Evolutionary conservation across 1,140 invertebrate species (phyloP), one percentile per base, ranked within the genome.

Genomic region (Armadillidium nasatum): DNA sequence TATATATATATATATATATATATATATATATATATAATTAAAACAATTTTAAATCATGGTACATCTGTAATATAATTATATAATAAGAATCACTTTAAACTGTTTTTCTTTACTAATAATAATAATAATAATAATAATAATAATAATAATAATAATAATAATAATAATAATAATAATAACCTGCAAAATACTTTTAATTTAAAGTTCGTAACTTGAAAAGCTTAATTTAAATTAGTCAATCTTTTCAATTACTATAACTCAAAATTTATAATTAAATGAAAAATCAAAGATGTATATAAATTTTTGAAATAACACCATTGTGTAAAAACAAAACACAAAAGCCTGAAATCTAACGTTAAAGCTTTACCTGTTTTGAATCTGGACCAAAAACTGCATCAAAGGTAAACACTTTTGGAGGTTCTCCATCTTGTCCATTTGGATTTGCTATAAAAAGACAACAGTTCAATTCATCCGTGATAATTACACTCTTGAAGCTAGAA

Each of bases 401-500:
- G 0, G 86, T 88, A 82, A 89, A 93, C 0, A 89, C 87, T 84
- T 94, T 92, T 1, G 91, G 90, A 66, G 91, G 91, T 81, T 92
- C 91, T 70, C 78, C 78, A 66, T 66, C 72, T 67, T 79, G 78
- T 0, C 74, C 78, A 13, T 43, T 50, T n/a, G 75, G 78, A 60
- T 79, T 79, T 33, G 72, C 74, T 15, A 79, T 72, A 6, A 43
- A 50, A n/a, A 79, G n/a, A 7, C 70, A 76, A 44, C 90, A 89
- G 84, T 93, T 90, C 43, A 92, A 86, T 43, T 88, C 85, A 85
- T 96, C 93, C 68, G 94, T 89, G 9, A 88, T 86, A 10, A 94
- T 89, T 73, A 92, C 89, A 83, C 88, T 89, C 82, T 89, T 88
- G 60, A 89, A 88, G 68, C 90, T 89, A 45, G 88, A 87, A 67